Conservation (phyloP, 2,888 invertebrate species). For the Junonia oenone region DNA sequence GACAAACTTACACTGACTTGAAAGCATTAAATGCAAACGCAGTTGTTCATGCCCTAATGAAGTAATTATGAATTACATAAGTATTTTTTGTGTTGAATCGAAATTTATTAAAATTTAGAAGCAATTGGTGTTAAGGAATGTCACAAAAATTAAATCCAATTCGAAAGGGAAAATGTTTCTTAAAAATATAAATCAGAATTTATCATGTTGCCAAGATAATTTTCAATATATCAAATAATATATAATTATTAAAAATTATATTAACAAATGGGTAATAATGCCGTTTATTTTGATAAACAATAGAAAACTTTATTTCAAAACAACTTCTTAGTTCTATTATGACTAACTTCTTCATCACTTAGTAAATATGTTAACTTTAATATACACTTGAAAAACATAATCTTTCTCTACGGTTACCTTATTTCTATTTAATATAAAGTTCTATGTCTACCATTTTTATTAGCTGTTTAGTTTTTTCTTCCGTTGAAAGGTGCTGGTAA, state of each 20-base stretch:
- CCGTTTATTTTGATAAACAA: background rate
- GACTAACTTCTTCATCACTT: background rate
- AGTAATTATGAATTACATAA: constrained; percentile 70
- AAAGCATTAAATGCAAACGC: constrained; percentile 97
- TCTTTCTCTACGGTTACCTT: constrained; percentile 1
- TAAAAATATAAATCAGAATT: background rate
- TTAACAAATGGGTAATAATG: background rate
- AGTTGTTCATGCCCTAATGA: constrained; percentile 97
- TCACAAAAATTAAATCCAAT: background rate
- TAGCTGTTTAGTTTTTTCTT: constrained; percentile 6
- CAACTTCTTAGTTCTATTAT: background rate
- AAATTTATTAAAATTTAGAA: background rate
- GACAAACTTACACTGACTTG: constrained; percentile 98
- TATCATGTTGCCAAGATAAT: background rate
- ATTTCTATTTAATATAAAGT: background rate
- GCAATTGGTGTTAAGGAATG: background rate
- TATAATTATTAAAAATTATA: background rate
- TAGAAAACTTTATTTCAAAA: background rate
- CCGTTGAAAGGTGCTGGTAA: constrained; percentile 17
- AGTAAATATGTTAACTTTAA: background rate
- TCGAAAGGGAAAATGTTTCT: background rate
- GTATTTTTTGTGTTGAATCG: background rate
- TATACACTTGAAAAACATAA: background rate
- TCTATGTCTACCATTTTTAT: constrained; percentile 6
- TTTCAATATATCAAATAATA: background rate